Evolutionary conservation across 2,888 invertebrate genomes (phyloP).

Genomic region (Plebejus anna): DNA sequence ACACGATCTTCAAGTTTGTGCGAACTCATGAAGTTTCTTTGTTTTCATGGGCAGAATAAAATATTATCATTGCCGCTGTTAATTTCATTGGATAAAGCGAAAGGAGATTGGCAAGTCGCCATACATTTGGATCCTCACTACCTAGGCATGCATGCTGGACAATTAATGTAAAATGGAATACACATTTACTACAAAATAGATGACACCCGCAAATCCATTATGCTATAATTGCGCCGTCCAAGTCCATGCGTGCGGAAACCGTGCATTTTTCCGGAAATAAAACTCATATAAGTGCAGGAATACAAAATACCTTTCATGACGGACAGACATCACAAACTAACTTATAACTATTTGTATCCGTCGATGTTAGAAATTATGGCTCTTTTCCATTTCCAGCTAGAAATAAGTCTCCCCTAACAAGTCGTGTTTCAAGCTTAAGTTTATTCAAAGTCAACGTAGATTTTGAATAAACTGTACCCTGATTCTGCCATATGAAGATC

Average conservation of each 20-base stretch:
- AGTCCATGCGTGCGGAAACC: too few relatives aligned
- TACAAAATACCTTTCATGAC: too few relatives aligned
- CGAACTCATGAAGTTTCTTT: slow-evolving; percentile 5
- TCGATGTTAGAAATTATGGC: too few relatives aligned
- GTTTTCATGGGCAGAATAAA: slow-evolving; percentile 5
- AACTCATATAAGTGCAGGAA: too few relatives aligned
- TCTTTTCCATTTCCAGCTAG: too few relatives aligned
- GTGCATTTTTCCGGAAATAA: too few relatives aligned
- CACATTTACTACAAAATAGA: too few relatives aligned
- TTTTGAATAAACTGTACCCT: not conserved
- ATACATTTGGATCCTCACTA: not conserved
- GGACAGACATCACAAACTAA: too few relatives aligned
- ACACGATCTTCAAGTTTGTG: slow-evolving; percentile 11
- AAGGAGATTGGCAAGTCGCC: not conserved
- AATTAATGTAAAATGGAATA: too few relatives aligned
- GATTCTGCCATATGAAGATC: not conserved
- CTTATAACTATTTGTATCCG: too few relatives aligned
- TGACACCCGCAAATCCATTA: too few relatives aligned
- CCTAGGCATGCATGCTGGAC: not conserved
- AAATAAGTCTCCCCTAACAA: not conserved
- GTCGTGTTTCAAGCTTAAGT: not conserved
- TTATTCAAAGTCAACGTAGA: not conserved
- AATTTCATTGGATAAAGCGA: not conserved
- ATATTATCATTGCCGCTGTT: not conserved
- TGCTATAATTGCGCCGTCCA: too few relatives aligned